Conservation (phyloP, 2,888 invertebrate species). For the Spisula solida region DNA sequence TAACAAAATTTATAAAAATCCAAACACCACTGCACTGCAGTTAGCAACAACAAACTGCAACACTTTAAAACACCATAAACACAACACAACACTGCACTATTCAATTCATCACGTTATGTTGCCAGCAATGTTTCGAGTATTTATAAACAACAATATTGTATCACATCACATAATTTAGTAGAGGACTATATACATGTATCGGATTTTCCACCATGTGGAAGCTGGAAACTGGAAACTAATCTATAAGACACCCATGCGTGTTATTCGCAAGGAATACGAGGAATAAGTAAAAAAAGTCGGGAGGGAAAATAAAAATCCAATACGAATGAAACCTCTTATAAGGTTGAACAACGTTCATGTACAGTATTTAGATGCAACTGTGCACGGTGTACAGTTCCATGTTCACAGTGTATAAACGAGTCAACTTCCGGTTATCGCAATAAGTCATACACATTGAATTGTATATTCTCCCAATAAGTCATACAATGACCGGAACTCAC, state of each 20-base stretch:
- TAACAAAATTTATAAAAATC: not conserved
- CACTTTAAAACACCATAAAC: not conserved
- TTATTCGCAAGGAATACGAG: not conserved
- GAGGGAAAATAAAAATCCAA: not conserved
- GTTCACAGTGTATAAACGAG: not conserved
- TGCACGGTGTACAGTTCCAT: not conserved
- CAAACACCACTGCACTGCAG: not conserved
- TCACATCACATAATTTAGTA: not conserved
- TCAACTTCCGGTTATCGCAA: no score
- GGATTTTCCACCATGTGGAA: not conserved
- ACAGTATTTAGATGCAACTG: no score
- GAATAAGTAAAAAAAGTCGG: not conserved
- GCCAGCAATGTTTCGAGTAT: not conserved
- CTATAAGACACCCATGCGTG: not conserved
- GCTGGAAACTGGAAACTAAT: not conserved
- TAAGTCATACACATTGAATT: no score
- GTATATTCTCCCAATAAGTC: no score
- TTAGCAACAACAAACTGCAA: not conserved
- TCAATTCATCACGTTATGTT: not conserved
- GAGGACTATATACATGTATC: conserved; percentile 12
- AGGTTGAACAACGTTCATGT: no score
- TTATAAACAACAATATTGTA: not conserved
- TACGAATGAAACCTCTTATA: not conserved
- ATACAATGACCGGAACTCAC: no score
- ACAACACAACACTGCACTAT: not conserved